These are phyloP conservation scores for Phymorhynchus buccinoides DNA, from an alignment of 1,140 invertebrate species.

Conservation along the genomic window DNA sequence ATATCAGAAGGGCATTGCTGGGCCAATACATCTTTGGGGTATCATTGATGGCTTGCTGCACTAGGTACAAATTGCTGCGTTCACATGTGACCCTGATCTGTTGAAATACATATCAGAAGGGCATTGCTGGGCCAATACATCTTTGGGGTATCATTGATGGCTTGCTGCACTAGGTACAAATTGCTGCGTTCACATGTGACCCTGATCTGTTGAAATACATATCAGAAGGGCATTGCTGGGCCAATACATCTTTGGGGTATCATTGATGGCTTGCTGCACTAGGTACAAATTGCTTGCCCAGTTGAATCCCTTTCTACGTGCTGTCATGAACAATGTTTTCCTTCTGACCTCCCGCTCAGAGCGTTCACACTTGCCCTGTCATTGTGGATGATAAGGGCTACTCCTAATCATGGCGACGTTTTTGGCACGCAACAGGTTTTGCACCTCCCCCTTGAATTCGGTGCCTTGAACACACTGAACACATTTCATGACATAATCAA, in stretches of 20 bases:
- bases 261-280: neutral
- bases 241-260: neutral
- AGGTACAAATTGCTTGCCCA: neutral
- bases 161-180: neutral
- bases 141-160: neutral
- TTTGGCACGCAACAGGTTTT: neutral
- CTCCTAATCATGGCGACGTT: neutral
- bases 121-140: neutral
- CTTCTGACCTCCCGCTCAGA: neutral
- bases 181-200: neutral
- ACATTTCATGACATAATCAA: too few species aligned
- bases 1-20: neutral
- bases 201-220: neutral
- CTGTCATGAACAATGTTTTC: neutral
- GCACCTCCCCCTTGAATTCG: conserved; percentile 34
- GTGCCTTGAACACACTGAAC: conserved; percentile 25
- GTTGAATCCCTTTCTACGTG: neutral
- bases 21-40: neutral
- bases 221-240: neutral
- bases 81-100: neutral
- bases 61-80: neutral
- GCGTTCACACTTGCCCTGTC: neutral
- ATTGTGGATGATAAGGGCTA: neutral
- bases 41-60: neutral
- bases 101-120: neutral